Conservation (phyloP, 2,888 invertebrate genomes). For the Drosophila kuntzei region DNA sequence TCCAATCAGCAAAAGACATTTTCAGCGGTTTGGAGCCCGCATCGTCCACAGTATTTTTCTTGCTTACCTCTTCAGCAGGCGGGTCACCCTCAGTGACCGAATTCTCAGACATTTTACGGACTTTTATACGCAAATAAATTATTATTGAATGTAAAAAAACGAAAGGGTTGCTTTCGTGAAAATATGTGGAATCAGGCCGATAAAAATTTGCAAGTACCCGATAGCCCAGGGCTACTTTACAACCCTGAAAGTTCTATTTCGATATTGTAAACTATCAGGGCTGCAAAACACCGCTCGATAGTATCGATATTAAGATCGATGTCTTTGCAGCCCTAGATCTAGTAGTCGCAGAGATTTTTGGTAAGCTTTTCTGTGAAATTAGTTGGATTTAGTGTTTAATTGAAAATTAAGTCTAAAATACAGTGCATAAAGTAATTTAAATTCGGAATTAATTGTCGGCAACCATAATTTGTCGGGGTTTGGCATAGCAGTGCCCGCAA, state of each 20-base stretch:
- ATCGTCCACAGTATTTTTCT: constrained; percentile 11
- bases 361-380: constrained; percentile 55
- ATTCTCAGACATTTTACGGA: constrained; percentile 61
- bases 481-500: not conserved
- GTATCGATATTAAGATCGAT: constrained; percentile 41
- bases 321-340: constrained; percentile 46
- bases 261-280: constrained; percentile 4
- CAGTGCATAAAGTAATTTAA: not conserved
- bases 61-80: constrained; percentile 11
- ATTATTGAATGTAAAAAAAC: constrained; percentile 12
- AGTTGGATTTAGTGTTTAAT: constrained; percentile 31
- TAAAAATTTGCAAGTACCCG: constrained; percentile 16
- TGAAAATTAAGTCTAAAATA: constrained; percentile 6
- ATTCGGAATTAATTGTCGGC: not conserved
- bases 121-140: constrained; percentile 13
- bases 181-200: constrained; percentile 35
- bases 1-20: constrained; percentile 78
- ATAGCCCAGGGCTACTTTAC: constrained; percentile 36
- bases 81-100: constrained; percentile 23
- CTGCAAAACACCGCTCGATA: too few species aligned
- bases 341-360: constrained; percentile 68
- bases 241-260: too few species aligned
- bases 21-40: constrained; percentile 33
- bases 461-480: not conserved
- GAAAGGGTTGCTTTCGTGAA: constrained; percentile 20